Evolutionary conservation across 1,140 invertebrate genomes (phyloP).

Genomic region (Steinernema khuongi): DNA sequence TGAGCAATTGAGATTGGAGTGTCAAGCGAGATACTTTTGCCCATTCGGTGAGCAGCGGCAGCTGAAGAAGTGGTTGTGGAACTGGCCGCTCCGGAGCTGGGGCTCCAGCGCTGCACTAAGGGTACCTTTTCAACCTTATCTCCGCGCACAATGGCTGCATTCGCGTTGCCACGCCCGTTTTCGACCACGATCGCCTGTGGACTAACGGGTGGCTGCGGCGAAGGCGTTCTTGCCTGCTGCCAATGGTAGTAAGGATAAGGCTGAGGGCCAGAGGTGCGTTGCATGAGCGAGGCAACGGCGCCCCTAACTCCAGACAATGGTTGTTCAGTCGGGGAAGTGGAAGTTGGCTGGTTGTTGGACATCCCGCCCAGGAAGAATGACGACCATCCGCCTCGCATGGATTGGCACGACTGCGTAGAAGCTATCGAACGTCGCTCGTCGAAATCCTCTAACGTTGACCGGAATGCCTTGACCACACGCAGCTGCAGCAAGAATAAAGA

Average conservation of each 20-base stretch:
- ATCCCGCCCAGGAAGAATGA: constrained; percentile 22
- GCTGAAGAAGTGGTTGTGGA: background rate
- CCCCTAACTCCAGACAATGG: constrained; percentile 23
- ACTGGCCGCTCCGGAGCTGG: constrained; percentile 27
- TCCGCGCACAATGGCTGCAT: background rate
- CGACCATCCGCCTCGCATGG: constrained; percentile 48
- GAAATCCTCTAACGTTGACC: constrained; percentile 96
- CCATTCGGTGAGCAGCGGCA: constrained; percentile 39
- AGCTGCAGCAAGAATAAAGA: constrained; percentile 67
- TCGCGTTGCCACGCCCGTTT: constrained; percentile 36
- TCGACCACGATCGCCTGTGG: constrained; percentile 52
- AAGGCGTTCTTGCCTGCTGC: constrained; percentile 42
- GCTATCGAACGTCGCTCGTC: constrained; percentile 84
- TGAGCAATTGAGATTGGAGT: constrained; percentile 55
- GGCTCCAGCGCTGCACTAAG: constrained; percentile 53
- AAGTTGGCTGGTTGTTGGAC: constrained; percentile 20
- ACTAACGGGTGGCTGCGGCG: constrained; percentile 28
- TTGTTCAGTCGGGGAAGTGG: constrained; percentile 16
- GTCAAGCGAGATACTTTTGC: constrained; percentile 55
- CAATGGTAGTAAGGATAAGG: constrained; percentile 53
- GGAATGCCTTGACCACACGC: constrained; percentile 99
- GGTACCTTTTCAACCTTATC: constrained; percentile 54
- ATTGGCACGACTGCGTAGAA: constrained; percentile 56
- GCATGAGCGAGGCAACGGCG: constrained; percentile 39
- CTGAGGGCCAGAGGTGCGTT: constrained; percentile 43